A percentile compares a stretch with the other conserved stretches of the same genome.
Evolutionary conservation across 2,888 invertebrate species (phyloP).

Genomic region (Oscheius sp.): DNA sequence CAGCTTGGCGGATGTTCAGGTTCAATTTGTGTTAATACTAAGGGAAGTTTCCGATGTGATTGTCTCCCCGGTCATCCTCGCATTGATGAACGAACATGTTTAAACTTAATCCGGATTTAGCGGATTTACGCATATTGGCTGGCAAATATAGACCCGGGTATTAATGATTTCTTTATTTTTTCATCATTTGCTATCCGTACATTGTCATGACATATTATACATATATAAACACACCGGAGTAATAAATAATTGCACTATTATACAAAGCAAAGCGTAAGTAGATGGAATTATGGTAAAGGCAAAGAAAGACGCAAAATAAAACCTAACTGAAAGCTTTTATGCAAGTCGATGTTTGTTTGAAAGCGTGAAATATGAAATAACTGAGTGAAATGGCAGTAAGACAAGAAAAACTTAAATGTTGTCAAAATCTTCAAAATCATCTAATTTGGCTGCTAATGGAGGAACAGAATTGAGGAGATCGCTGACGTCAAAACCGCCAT

Average conservation of each 20-base stretch:
- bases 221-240: slow-evolving; percentile 12
- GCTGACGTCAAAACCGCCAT: slow-evolving; percentile 49
- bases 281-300: background rate
- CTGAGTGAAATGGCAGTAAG: slow-evolving; percentile 1
- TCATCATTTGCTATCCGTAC: background rate
- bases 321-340: background rate
- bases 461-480: slow-evolving; percentile 52
- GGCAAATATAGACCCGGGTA: slow-evolving; percentile 3
- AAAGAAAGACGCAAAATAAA: slow-evolving; percentile 9
- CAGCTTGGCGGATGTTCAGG: slow-evolving; percentile 67
- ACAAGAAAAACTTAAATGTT: slow-evolving; percentile 4
- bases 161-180: background rate
- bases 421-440: slow-evolving; percentile 49
- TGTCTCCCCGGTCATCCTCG: slow-evolving; percentile 67
- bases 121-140: slow-evolving; percentile 8
- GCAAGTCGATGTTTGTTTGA: slow-evolving; percentile 15
- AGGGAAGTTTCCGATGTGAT: slow-evolving; percentile 67
- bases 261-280: slow-evolving; percentile 26
- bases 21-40: slow-evolving; percentile 64
- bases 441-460: slow-evolving; percentile 46
- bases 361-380: slow-evolving; percentile 9
- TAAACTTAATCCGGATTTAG: slow-evolving; percentile 61
- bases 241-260: slow-evolving; percentile 20
- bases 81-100: slow-evolving; percentile 60
- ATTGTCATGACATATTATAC: slow-evolving; percentile 20